Evolutionary conservation across 2,113 vertebrate species (phyloP), one percentile per base, ranked within the genome.

Genomic region (Sander vitreus): DNA sequence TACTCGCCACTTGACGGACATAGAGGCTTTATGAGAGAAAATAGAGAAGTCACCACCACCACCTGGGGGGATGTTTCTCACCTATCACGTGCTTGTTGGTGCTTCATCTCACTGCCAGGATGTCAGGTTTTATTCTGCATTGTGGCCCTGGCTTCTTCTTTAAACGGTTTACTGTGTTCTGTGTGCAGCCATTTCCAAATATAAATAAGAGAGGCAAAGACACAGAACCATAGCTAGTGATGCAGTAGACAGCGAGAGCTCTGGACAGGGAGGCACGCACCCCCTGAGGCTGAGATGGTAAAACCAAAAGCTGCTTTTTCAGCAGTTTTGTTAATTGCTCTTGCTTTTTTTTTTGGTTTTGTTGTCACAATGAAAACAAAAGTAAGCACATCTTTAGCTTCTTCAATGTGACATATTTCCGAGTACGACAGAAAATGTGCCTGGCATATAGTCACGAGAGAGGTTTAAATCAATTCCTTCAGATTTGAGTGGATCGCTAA

Each of bases 1-100:
- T 91, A 73, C 53, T 50, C 68, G 27, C 82, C 83, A 85, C 82
- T 80, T 85, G 86, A 89, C n/a, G 75, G 78, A 75, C 70, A 50
- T 53, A 18, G 12, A 53, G 72, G 84, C 59, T 71, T 23, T 60
- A 84, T 79, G 73, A 76, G 64, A 74, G 67, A 79, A 79, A 85
- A 85, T 76, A 58, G 55, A 80, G 69, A 84, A 65, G 74, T 86
- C 74, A 57, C 78, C 74, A 60, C 78, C 74, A 60, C 78, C 72
- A 74, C 75, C 60, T 23, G 68, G 60, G 72, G 48, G 74, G 59
- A 51, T 53, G 67, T 48, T 54, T 71, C 47, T 85, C 58, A 73
- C 62, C 62, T 58, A 9, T 55, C 21, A 63, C n/a, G 68, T 51
- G 25, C 23, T 72, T 71, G 83, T 73, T 43, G 73, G 39, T 50